Conservation (phyloP, 2,888 invertebrate species). For the Lagria hirta region DNA sequence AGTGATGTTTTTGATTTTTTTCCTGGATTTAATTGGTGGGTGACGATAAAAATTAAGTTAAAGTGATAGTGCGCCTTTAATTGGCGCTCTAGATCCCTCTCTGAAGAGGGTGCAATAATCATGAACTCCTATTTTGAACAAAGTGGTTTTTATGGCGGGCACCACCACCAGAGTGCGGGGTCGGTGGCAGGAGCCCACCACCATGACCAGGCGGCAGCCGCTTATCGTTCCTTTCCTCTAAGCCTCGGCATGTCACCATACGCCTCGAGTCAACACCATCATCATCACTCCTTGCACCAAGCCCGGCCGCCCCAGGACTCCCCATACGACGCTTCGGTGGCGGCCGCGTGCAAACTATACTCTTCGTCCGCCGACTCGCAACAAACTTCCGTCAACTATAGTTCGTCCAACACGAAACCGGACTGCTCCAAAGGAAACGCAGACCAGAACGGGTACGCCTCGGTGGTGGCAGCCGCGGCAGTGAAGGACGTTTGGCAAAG, state of each 20-base stretch:
- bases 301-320: slow-evolving; percentile 85
- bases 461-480: slow-evolving; percentile 66
- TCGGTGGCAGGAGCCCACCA: slow-evolving; percentile 62
- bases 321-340: slow-evolving; percentile 88
- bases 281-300: slow-evolving; percentile 73
- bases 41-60: too few species aligned
- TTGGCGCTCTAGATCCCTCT: too few species aligned
- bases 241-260: slow-evolving; percentile 85
- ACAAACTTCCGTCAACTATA: slow-evolving; percentile 61
- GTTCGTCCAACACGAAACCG: slow-evolving; percentile 64
- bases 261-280: slow-evolving; percentile 66
- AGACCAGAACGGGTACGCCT: slow-evolving; percentile 67
- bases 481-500: slow-evolving; percentile 68
- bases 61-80: too few species aligned
- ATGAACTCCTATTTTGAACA: slow-evolving; percentile 98
- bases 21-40: too few species aligned
- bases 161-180: slow-evolving; percentile 79
- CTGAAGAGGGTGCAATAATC: too few species aligned
- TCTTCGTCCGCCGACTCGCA: slow-evolving; percentile 66
- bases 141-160: slow-evolving; percentile 91
- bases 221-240: slow-evolving; percentile 82
- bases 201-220: slow-evolving; percentile 72
- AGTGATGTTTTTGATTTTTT: too few species aligned
- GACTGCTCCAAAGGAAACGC: slow-evolving; percentile 72
- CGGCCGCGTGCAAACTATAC: slow-evolving; percentile 79